Evolutionary conservation across 2,888 invertebrate species (phyloP), one percentile per base, ranked within the genome.

Genomic region (Cataglyphis altisquamis): DNA sequence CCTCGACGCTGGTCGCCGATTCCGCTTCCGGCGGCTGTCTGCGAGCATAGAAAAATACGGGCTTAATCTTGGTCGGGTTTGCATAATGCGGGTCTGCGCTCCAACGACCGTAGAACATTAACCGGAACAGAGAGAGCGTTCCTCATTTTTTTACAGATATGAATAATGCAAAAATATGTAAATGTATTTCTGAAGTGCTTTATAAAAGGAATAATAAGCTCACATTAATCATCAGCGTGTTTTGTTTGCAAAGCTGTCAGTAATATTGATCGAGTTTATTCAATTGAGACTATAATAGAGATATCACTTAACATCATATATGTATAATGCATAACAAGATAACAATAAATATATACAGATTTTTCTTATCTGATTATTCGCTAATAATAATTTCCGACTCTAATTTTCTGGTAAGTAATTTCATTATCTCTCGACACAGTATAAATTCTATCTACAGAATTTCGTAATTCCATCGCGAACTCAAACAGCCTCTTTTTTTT

Each of bases 1-100:
- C 90, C 52, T 88, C 90, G 6, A 66, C 18, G 0, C 48, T 48
- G 57, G 25, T 60, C 36, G 4, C 29, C 45, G 52, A 70, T 52
- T 70, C 86, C 2, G 70, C 77, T 25, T 86, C 82, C 78, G 45
- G 41, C n/a, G 85, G 52, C 8, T 64, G 80, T 9, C 89, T 89
- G 83, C 10, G 70, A 82, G 15, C 25, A 63, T 8, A 39, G 2
- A 9, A 48, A 74, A 52, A 81, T 81, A 21, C 25, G 78, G 57
- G 78, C 10, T 60, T 72, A 60, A 78, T 78, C 78, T 70, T 45
- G 12, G n/a, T 1, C 32, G 32, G 39, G 10, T 45, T 32, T 1
- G 64, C 21, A 0, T n/a, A 52, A 66, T 21, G 78, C 45, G 72
- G 67, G 78, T 77, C 55, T 68, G 52, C n/a, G 55, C 8, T 66